Base-by-base conservation (phyloP, 2,888 invertebrate species). In the Coremacera marginata region DNA sequence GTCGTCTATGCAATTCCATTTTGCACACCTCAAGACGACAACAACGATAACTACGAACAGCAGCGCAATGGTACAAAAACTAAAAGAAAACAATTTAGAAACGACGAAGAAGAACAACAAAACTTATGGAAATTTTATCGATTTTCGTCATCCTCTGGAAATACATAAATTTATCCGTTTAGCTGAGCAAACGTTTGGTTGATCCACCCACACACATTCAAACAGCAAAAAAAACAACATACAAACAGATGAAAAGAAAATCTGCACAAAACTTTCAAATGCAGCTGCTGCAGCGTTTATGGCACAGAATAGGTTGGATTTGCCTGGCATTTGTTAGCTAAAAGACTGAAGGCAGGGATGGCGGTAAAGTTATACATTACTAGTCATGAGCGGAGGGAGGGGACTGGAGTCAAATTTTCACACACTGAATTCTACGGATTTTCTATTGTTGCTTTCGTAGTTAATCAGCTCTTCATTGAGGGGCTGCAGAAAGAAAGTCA, bases 111-210 rank as follows among this genome's bases (percentile, higher is more conserved):
- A 16, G 51, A n/a, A 63, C 44, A 73, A n/a, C 11, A 74, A 74
- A 52, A 52, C 55, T 74, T 74, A 74, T 74, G 67, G 74, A 74
- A 74, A 74, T 74, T 74, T 74, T 74, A 67, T 74, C 74, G 74
- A 74, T 67, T 74, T 74, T 74, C 73, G 37, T 65, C 74, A 67
- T 74, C 67, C 74, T 67, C 31, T 34, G 31, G 19, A 74, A 67
- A 65, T 57, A 37, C 74, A 74, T 73, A 65, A 74, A 55, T 74
- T 74, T 55, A 67, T 74, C 67, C 67, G 22, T 74, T 74, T 65
- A 74, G 67, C 62, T 62, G n/a, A 19, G 14, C 70, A 70, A 70
- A 70, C 52, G 52, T 27, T 27, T 57, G 55, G 55, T 34, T 57
- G 34, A 63, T 63, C 63, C 63, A 63, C 34, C 34, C 63, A 65